These are phyloP conservation scores for Andrena praecox DNA, from an alignment of 2,888 invertebrate species.

Conservation along the genomic window DNA sequence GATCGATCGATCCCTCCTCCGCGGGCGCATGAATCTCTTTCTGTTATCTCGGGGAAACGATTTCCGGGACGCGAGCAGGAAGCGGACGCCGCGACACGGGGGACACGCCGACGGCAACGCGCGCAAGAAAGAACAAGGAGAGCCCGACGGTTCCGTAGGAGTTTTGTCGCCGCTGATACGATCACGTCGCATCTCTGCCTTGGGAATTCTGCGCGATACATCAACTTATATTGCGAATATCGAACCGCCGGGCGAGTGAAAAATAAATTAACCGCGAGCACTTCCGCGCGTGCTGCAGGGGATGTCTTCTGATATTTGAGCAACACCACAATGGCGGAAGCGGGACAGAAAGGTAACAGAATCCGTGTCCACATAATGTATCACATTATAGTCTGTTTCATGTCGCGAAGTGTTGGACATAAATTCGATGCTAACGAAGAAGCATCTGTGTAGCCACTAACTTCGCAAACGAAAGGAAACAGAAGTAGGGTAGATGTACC, in stretches of 20 bases:
- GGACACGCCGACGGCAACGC: constrained; percentile 5
- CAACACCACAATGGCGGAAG: too few species aligned
- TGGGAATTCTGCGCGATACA: constrained; percentile 60
- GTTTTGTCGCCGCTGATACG: constrained; percentile 43
- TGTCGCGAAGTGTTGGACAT: too few species aligned
- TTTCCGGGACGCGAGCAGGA: constrained; percentile 38
- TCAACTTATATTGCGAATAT: constrained; percentile 66
- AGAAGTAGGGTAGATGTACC: too few species aligned
- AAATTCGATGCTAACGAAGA: too few species aligned
- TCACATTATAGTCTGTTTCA: too few species aligned
- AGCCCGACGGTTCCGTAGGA: constrained; percentile 20
- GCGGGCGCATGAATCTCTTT: constrained; percentile 45
- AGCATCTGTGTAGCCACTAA: too few species aligned
- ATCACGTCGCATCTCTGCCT: constrained; percentile 45
- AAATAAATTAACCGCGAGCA: constrained; percentile 54
- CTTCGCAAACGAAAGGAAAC: too few species aligned
- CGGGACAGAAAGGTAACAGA: too few species aligned
- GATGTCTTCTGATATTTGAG: too few species aligned
- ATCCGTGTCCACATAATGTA: too few species aligned
- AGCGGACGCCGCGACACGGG: constrained; percentile 16
- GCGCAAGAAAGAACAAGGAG: constrained; percentile 21
- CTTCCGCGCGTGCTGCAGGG: too few species aligned
- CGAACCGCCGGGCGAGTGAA: constrained; percentile 51
- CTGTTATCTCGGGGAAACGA: constrained; percentile 42
- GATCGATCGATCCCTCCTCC: constrained; percentile 53